Conservation (phyloP, 2,888 invertebrate species). For the Amiota minor region DNA sequence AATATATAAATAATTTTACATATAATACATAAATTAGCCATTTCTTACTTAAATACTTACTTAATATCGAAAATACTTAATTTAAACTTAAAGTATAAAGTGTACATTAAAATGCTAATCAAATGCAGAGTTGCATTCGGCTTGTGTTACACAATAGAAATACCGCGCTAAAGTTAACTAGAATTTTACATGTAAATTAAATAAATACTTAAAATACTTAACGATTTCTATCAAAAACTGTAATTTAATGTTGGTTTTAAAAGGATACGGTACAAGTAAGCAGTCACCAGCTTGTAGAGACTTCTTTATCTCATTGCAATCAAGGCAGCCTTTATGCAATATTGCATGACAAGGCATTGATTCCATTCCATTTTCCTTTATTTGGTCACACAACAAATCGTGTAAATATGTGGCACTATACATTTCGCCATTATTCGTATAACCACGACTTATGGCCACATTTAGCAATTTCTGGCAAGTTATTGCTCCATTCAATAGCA, state of each 20-base stretch:
- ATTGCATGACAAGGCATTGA: conserved; percentile 47
- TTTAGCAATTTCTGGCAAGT: conserved; percentile 73
- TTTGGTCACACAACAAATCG: conserved; percentile 68
- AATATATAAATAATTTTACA: no score
- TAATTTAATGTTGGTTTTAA: conserved; percentile 39
- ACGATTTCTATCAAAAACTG: background rate
- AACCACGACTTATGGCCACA: conserved; percentile 79
- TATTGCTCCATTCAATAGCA: conserved; percentile 80
- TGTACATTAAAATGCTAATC: no score
- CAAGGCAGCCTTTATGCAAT: conserved; percentile 72
- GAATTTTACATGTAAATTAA: background rate
- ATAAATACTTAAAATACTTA: conserved; percentile 21
- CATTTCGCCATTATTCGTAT: conserved; percentile 91
- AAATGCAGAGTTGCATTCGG: no score
- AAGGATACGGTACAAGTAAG: conserved; percentile 76
- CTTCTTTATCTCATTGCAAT: conserved; percentile 72
- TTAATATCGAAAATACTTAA: no score
- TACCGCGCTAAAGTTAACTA: background rate
- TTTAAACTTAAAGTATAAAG: no score
- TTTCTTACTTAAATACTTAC: no score
- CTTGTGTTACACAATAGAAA: background rate
- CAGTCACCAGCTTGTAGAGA: conserved; percentile 72
- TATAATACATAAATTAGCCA: no score
- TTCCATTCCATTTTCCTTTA: conserved; percentile 34
- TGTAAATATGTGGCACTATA: conserved; percentile 84